Conservation (phyloP, 2,797 vertebrate species). For the Percopsis omiscomaycus region DNA sequence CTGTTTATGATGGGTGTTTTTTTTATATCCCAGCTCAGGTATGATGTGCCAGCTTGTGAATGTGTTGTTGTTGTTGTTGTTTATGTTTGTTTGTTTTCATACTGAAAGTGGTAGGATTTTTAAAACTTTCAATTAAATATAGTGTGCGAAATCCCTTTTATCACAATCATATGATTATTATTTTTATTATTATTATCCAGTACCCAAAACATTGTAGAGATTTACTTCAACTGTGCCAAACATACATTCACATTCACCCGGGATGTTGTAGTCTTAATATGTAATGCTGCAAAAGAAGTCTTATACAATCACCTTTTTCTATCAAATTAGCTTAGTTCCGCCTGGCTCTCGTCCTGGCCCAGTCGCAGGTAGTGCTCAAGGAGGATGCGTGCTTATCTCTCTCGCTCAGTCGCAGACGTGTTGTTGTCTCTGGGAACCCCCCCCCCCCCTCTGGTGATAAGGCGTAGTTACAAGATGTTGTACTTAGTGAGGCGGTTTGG, state of each 20-base stretch:
- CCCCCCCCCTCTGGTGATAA: conserved; percentile 3
- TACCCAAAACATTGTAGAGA: conserved; percentile 76
- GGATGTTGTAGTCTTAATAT: conserved; percentile 79
- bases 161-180: conserved; percentile 54
- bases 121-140: conserved; percentile 59
- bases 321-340: conserved; percentile 70
- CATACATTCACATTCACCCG: conserved; percentile 77
- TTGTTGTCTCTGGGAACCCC: conserved; percentile 18
- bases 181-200: conserved; percentile 54
- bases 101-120: conserved; percentile 54
- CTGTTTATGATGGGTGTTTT: conserved; percentile 87
- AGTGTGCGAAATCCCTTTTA: conserved; percentile 54
- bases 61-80: conserved; percentile 75
- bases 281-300: conserved; percentile 89
- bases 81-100: conserved; percentile 64
- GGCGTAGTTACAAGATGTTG: conserved; percentile 3
- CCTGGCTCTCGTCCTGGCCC: conserved; percentile 44
- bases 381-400: conserved; percentile 35
- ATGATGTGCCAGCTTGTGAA: conserved; percentile 99
- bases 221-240: conserved; percentile 92
- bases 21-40: conserved; percentile 97
- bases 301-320: conserved; percentile 88
- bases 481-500: conserved; percentile 1
- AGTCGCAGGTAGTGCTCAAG: conserved; percentile 52
- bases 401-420: conserved; percentile 9